These are phyloP conservation scores for Vespertilio murinus DNA, from an alignment of 2,797 vertebrate species.

Conservation along the genomic window DNA sequence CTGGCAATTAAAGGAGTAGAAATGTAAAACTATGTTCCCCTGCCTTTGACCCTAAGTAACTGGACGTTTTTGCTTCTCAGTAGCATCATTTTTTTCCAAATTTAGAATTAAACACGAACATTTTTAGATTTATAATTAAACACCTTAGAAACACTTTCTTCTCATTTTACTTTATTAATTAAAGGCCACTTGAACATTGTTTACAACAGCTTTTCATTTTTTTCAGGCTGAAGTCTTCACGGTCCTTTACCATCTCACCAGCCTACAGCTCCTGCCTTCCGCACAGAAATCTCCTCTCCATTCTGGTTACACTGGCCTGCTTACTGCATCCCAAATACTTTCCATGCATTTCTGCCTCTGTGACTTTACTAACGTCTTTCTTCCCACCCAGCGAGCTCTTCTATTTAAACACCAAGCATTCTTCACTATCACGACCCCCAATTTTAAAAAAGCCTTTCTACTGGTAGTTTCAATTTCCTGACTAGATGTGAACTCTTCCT, in stretches of 20 bases:
- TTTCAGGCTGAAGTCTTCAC: neutral
- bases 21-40: neutral
- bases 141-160: neutral
- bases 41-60: neutral
- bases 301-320: neutral
- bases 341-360: neutral
- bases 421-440: neutral
- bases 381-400: neutral
- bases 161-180: neutral
- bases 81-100: neutral
- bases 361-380: neutral
- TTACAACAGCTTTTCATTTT: neutral
- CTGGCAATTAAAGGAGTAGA: constrained; percentile 41
- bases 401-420: neutral
- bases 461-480: neutral
- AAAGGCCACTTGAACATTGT: neutral
- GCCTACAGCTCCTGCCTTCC: neutral
- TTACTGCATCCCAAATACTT: neutral
- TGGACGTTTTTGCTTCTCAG: neutral
- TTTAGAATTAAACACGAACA: neutral
- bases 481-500: neutral
- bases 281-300: neutral
- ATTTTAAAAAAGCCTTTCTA: neutral
- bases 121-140: neutral
- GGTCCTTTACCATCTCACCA: neutral